These are phyloP conservation scores for Cyrtonyx montezumae DNA, from an alignment of 2,113 vertebrate genomes.

Conservation along the genomic window DNA sequence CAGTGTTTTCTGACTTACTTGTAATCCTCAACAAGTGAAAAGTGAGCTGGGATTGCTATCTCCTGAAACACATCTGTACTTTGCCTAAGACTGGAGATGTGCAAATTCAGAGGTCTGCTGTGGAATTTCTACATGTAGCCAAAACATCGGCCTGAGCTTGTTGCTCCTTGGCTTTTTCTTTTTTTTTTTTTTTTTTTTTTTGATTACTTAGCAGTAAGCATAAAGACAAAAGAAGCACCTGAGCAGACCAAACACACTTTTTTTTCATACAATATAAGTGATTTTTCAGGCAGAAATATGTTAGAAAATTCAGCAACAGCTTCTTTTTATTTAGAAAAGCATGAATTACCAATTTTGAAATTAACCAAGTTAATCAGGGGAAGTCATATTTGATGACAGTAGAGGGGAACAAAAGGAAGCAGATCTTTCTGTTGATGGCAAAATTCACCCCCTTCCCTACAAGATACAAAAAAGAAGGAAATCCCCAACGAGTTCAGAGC, in stretches of 20 bases:
- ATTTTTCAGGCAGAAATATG: neutral
- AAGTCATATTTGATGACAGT: conserved; percentile 1
- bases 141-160: neutral
- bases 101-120: neutral
- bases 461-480: conserved; percentile 3
- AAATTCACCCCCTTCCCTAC: neutral
- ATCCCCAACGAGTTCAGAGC: conserved; percentile 13
- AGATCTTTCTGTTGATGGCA: conserved; percentile 30
- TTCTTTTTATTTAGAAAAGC: conserved; percentile 34
- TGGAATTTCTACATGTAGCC: neutral
- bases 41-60: neutral
- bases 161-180: neutral
- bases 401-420: conserved; percentile 37
- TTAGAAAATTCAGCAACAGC: neutral
- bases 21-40: neutral
- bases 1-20: neutral
- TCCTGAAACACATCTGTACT: neutral
- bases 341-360: conserved; percentile 35
- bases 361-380: neutral
- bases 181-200: no score
- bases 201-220: neutral
- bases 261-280: rapidly evolving
- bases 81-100: neutral
- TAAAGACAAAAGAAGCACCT: neutral
- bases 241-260: neutral